phyloP scores from a whole-genome alignment of 2,797 vertebrate genomes.

The Pteropus rufus region DNA sequence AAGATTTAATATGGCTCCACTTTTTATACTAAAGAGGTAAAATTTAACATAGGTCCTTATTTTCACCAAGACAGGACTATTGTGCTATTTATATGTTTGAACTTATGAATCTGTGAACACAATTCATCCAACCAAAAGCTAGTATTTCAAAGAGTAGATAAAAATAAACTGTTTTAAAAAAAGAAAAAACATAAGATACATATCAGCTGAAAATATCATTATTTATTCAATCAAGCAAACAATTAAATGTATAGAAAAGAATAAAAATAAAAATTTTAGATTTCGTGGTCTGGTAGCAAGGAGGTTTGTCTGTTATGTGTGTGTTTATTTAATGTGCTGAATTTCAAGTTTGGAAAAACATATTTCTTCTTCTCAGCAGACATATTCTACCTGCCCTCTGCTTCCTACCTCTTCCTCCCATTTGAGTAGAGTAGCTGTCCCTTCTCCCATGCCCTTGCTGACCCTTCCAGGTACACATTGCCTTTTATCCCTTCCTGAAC shows the following conservation, averaged over 20 bases:
- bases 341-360: neutral
- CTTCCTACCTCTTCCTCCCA: neutral
- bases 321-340: neutral
- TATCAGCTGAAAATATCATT: neutral
- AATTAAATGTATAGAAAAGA: neutral
- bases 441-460: too few relatives aligned
- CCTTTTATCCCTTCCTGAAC: neutral
- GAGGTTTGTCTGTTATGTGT: neutral
- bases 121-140: neutral
- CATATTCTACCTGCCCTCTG: neutral
- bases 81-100: neutral
- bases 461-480: neutral
- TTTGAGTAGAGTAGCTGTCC: accelerated
- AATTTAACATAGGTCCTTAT: neutral
- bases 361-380: neutral
- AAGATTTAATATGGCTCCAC: constrained; percentile 46
- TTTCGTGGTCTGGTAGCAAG: neutral
- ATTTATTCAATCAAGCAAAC: neutral
- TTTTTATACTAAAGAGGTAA: constrained; percentile 66
- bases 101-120: neutral
- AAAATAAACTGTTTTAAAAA: neutral
- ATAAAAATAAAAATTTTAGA: neutral
- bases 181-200: neutral
- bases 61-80: neutral
- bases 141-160: neutral